These are phyloP conservation scores for Trichopria drosophilae DNA, from an alignment of 2,888 invertebrate genomes.

Conservation along the genomic window DNA sequence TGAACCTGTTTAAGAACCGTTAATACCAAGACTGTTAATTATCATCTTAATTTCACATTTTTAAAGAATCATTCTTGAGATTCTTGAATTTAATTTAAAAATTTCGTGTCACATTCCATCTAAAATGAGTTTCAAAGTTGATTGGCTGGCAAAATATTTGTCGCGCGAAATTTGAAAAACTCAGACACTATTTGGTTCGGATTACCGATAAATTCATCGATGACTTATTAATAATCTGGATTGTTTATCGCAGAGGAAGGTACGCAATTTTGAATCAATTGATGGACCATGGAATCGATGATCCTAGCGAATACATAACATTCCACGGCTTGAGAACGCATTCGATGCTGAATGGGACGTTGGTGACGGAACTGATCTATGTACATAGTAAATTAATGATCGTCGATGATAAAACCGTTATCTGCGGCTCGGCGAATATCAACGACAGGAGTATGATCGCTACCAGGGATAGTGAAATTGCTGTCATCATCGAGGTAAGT, in stretches of 20 bases:
- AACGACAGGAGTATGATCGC: conserved; percentile 96
- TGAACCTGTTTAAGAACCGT: no score
- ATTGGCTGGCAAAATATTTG: background rate
- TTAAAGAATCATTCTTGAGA: no score
- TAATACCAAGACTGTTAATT: no score
- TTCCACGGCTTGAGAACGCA: conserved; percentile 89
- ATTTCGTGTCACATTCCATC: conserved; percentile 8
- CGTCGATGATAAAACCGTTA: conserved; percentile 86
- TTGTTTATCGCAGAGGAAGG: conserved; percentile 68
- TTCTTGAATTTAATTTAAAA: conserved; percentile 14
- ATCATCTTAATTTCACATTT: no score
- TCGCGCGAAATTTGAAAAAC: no score
- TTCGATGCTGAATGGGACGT: conserved; percentile 74
- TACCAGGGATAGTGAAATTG: conserved; percentile 91
- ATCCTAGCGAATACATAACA: conserved; percentile 84
- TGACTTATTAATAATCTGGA: no score
- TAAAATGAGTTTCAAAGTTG: conserved; percentile 16
- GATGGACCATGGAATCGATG: conserved; percentile 74
- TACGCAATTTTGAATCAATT: conserved; percentile 81
- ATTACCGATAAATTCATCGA: no score
- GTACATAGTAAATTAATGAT: conserved; percentile 97
- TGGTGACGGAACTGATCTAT: conserved; percentile 92
- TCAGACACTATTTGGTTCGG: no score
- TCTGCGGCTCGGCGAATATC: conserved; percentile 97
- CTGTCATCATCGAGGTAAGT: conserved; percentile 79